Evolutionary conservation across 2,113 vertebrate species (phyloP).

Genomic region (Antigone vipio): DNA sequence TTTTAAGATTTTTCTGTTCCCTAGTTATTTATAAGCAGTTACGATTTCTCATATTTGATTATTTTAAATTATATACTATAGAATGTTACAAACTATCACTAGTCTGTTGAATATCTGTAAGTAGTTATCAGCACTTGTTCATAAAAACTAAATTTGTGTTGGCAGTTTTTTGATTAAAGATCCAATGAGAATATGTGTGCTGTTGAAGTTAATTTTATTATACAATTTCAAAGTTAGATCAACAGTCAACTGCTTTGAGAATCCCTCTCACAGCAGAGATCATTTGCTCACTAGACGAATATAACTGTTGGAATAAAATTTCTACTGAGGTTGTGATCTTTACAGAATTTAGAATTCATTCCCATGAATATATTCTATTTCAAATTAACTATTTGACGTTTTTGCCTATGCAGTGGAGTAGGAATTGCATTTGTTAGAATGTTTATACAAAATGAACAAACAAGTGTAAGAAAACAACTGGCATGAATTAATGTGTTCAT

Average conservation of each 20-base stretch:
- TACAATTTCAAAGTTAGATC: neutral
- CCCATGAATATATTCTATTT: neutral
- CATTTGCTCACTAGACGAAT: neutral
- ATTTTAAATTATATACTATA: neutral
- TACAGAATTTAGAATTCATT: neutral
- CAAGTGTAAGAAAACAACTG: rapidly evolving
- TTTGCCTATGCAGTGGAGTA: neutral
- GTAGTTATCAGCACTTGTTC: neutral
- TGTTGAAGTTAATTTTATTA: neutral
- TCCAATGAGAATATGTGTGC: neutral
- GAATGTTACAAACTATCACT: neutral
- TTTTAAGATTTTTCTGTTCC: neutral
- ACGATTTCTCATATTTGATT: neutral
- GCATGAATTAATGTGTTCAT: neutral
- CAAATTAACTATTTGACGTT: neutral
- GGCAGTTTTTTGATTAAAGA: neutral
- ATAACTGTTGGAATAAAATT: neutral
- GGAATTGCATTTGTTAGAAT: neutral
- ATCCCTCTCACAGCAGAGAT: neutral
- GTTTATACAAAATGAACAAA: neutral
- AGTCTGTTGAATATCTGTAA: neutral
- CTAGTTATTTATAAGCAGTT: neutral
- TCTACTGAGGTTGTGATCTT: neutral
- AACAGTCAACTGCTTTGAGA: neutral
- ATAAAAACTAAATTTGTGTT: neutral